Percentiles rank a stretch among this genome's conserved stretches.
These are phyloP conservation scores for Ceratina australensis DNA, from an alignment of 1,140 invertebrate genomes.

Conservation along the genomic window DNA sequence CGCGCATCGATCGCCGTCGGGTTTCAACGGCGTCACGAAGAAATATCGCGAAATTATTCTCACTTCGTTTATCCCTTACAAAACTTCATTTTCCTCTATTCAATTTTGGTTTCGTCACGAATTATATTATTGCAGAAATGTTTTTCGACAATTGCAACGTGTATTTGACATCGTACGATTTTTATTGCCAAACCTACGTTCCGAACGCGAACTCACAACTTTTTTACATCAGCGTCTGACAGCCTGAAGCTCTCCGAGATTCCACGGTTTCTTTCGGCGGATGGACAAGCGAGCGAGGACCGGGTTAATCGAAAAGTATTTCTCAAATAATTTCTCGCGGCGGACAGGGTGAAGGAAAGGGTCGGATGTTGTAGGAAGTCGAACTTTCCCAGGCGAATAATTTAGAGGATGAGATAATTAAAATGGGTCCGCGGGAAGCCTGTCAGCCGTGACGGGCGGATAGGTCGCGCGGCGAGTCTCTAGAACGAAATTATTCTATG, in stretches of 20 bases:
- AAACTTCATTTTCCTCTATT: no score
- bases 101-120: no score
- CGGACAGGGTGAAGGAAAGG: neutral
- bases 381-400: slow-evolving; percentile 64
- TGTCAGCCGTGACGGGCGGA: slow-evolving; percentile 69
- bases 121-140: no score
- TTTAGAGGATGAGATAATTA: slow-evolving; percentile 74
- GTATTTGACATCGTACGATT: no score
- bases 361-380: slow-evolving; percentile 34
- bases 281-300: neutral
- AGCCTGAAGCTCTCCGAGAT: no score
- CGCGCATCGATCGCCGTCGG: neutral
- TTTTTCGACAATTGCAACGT: no score
- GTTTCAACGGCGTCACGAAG: slow-evolving; percentile 2
- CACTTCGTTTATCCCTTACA: no score
- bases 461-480: slow-evolving; percentile 59
- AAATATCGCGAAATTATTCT: neutral
- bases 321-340: neutral
- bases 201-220: no score
- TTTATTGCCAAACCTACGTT: no score
- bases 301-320: slow-evolving; percentile 21
- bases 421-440: slow-evolving; percentile 69
- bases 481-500: slow-evolving; percentile 75
- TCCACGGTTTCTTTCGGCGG: neutral
- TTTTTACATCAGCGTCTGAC: neutral